phyloP scores from a whole-genome alignment of 2,888 invertebrate species.

The Marronus borbonicus region DNA sequence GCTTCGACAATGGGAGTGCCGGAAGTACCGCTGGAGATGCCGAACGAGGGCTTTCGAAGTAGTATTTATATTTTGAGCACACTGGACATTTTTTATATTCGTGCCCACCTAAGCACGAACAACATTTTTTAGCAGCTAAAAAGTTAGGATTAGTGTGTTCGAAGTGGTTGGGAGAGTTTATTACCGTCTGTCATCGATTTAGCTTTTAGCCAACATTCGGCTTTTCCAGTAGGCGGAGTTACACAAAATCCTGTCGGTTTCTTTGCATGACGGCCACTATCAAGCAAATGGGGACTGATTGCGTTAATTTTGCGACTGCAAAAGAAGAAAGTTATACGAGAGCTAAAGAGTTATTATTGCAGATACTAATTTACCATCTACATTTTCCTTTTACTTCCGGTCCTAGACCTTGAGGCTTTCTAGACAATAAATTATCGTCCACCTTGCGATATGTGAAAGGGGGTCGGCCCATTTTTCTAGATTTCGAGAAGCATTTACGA shows the following conservation, averaged over 20 bases:
- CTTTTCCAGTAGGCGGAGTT: conserved; percentile 17
- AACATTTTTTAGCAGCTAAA: conserved; percentile 46
- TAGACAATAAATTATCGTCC: conserved; percentile 55
- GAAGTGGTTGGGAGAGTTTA: background rate
- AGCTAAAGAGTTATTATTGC: background rate
- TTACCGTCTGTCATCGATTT: conserved; percentile 28
- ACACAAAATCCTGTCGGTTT: background rate
- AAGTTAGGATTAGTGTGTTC: background rate
- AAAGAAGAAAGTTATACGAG: background rate
- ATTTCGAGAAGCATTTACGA: conserved; percentile 44
- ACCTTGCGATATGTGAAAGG: conserved; percentile 56
- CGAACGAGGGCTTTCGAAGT: conserved; percentile 55
- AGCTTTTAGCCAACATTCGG: conserved; percentile 28
- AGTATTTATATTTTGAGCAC: conserved; percentile 59
- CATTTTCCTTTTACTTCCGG: conserved; percentile 44
- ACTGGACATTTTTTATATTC: conserved; percentile 56
- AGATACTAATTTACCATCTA: conserved; percentile 41
- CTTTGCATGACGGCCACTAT: conserved; percentile 22
- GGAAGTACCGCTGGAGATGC: conserved; percentile 9
- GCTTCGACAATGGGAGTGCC: background rate
- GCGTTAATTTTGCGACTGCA: conserved; percentile 20
- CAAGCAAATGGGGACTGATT: background rate
- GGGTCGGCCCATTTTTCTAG: conserved; percentile 42
- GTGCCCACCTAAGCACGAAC: conserved; percentile 53
- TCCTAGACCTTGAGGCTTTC: conserved; percentile 56